Evolutionary conservation across 2,113 vertebrate species (phyloP).

Genomic region (Morone chrysops): DNA sequence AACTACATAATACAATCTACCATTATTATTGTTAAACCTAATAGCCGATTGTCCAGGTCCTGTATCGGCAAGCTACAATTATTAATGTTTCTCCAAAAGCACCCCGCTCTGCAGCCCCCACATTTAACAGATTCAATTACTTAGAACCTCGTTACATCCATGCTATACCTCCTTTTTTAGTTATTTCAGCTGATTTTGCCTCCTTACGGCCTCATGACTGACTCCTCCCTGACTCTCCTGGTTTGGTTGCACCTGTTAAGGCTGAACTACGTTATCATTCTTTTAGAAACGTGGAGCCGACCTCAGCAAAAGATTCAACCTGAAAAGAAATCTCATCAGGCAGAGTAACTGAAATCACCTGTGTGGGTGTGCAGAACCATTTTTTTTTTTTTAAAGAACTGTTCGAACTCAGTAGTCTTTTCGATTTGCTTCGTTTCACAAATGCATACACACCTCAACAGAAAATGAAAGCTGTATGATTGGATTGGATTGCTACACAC

Average conservation of each 20-base stretch:
- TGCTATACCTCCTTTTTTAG: background rate
- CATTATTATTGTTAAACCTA: no score
- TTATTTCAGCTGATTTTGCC: background rate
- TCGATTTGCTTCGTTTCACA: background rate
- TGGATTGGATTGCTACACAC: no score
- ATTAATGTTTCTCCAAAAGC: background rate
- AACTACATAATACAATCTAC: background rate
- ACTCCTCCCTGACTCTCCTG: background rate
- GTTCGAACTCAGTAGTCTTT: background rate
- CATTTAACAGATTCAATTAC: background rate
- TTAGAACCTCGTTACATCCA: background rate
- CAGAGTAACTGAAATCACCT: constrained; percentile 3
- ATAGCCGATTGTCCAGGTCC: background rate
- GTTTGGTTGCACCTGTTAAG: background rate
- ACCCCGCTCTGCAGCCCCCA: background rate
- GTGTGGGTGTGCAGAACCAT: background rate
- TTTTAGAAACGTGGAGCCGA: background rate
- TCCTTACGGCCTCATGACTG: background rate
- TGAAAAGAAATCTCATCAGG: background rate
- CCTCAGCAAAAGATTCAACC: background rate
- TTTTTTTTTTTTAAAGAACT: background rate
- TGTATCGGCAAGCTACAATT: background rate
- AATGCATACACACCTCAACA: background rate
- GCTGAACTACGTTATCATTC: background rate
- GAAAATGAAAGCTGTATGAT: background rate